phyloP scores from a whole-genome alignment of 2,797 vertebrate genomes.

The Trematomus bernacchii region DNA sequence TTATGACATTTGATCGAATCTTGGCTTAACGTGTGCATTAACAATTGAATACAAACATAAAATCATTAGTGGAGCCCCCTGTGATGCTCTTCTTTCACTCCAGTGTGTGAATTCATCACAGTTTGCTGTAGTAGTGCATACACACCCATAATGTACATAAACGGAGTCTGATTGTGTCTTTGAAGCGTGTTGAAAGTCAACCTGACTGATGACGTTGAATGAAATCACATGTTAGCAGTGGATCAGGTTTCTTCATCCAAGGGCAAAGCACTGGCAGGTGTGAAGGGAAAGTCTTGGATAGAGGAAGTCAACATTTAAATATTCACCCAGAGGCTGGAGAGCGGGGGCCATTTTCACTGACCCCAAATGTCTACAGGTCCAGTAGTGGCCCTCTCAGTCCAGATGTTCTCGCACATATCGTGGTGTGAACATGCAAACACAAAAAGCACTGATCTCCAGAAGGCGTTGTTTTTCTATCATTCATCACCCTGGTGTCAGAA shows the following conservation, averaged over 20 bases:
- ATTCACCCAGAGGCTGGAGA: slow-evolving; percentile 64
- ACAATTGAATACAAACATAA: too few species aligned
- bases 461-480: slow-evolving; percentile 85
- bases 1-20: too few species aligned
- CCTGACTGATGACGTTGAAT: slow-evolving; percentile 24
- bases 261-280: slow-evolving; percentile 82
- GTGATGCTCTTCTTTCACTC: neutral
- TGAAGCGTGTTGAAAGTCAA: neutral
- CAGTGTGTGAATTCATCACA: neutral
- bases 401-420: slow-evolving; percentile 76
- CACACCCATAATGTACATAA: neutral
- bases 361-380: slow-evolving; percentile 70
- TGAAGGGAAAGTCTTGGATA: slow-evolving; percentile 58
- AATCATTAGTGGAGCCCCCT: neutral
- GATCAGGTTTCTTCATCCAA: slow-evolving; percentile 58
- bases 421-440: slow-evolving; percentile 27
- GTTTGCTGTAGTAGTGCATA: neutral
- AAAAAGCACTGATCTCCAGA: neutral
- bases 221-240: slow-evolving; percentile 46
- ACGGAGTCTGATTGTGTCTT: slow-evolving; percentile 12
- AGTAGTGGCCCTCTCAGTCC: slow-evolving; percentile 53
- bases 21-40: too few species aligned
- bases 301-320: slow-evolving; percentile 74
- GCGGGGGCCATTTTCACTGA: slow-evolving; percentile 70
- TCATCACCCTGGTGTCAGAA: slow-evolving; percentile 87